These are phyloP conservation scores for Drymonia ruficornis DNA, from an alignment of 2,888 invertebrate species.

Conservation along the genomic window DNA sequence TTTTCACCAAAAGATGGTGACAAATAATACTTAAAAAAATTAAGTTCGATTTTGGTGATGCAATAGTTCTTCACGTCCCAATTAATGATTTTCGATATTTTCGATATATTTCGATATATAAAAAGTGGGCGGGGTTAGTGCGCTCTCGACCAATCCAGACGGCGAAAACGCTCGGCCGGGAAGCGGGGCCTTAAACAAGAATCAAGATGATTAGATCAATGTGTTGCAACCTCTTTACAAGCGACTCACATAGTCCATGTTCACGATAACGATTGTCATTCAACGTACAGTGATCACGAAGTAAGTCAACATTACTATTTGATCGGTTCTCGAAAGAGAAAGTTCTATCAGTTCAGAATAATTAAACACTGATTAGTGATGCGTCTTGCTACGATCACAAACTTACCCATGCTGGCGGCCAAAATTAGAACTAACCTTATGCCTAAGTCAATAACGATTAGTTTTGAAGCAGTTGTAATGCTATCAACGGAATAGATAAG, in stretches of 20 bases:
- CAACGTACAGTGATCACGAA: slow-evolving; percentile 32
- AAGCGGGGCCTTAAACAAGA: no score
- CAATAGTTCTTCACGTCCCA: no score
- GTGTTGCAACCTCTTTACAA: not conserved
- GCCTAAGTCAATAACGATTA: not conserved
- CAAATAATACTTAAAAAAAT: no score
- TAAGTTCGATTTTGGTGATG: no score
- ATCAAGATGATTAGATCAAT: not conserved
- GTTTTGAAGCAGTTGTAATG: not conserved
- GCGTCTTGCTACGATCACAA: not conserved
- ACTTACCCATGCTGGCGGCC: not conserved
- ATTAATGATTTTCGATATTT: no score
- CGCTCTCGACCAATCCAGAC: no score
- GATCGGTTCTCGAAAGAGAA: slow-evolving; percentile 36
- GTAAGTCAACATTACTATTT: slow-evolving; percentile 31
- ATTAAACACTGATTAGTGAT: slow-evolving; percentile 20
- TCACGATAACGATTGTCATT: slow-evolving; percentile 18
- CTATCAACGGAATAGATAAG: not conserved
- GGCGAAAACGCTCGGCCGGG: no score
- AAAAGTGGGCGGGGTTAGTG: no score
- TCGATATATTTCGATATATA: no score
- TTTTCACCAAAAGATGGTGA: no score
- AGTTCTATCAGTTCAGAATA: slow-evolving; percentile 32
- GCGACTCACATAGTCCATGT: not conserved
- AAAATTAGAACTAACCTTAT: not conserved